A percentile compares a stretch with the other conserved stretches of the same genome.
phyloP scores from a whole-genome alignment of 2,797 vertebrate species.

The Allobates femoralis region DNA sequence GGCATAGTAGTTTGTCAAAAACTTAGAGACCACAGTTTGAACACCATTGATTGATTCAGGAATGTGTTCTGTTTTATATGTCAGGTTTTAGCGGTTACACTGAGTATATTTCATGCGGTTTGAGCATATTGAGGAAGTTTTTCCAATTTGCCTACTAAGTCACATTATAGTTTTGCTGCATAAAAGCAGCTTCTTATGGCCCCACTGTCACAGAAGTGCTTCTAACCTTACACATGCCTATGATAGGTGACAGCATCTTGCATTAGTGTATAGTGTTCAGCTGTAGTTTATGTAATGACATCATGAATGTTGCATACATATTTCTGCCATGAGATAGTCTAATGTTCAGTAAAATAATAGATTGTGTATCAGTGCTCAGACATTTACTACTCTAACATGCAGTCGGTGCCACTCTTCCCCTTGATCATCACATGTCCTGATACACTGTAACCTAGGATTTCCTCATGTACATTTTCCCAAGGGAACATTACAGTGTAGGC shows the following conservation, averaged over 20 bases:
- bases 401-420: background rate
- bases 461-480: conserved; percentile 22
- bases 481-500: conserved; percentile 23
- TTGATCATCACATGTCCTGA: conserved; percentile 21
- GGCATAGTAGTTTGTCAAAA: too few species aligned
- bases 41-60: too few species aligned
- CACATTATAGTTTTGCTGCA: background rate
- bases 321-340: background rate
- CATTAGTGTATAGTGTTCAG: background rate
- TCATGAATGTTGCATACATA: background rate
- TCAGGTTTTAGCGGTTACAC: background rate
- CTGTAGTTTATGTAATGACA: background rate
- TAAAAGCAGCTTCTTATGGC: background rate
- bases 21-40: too few species aligned
- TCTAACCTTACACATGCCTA: background rate
- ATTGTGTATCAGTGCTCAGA: background rate
- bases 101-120: background rate
- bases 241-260: conserved; percentile 4
- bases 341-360: background rate
- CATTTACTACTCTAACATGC: background rate
- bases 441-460: conserved; percentile 36
- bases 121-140: background rate
- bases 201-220: background rate
- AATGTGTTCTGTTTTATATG: too few species aligned
- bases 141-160: background rate